These are phyloP conservation scores for Lasioglossum figueresi DNA, from an alignment of 2,888 invertebrate genomes.

Conservation along the genomic window DNA sequence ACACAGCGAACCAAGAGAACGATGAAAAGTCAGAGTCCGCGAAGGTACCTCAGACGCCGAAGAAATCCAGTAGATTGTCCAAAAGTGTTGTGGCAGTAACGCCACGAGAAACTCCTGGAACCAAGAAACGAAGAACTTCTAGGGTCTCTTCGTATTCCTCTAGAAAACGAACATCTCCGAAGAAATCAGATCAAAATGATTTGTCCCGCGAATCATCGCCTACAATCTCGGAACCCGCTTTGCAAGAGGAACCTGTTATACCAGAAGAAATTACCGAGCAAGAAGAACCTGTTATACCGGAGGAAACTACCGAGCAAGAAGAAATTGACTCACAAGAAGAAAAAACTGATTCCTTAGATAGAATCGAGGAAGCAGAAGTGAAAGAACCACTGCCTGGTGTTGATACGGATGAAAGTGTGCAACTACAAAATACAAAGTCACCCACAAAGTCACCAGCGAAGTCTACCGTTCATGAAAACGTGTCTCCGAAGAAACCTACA, in stretches of 20 bases:
- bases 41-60: conserved; percentile 69
- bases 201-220: conserved; percentile 53
- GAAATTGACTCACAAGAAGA: conserved; percentile 5
- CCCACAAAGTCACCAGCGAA: conserved; percentile 33
- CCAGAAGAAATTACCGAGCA: not conserved
- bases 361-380: conserved; percentile 28
- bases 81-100: conserved; percentile 71
- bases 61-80: conserved; percentile 77
- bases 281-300: conserved; percentile 15
- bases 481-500: not conserved
- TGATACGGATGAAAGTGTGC: conserved; percentile 9
- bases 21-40: conserved; percentile 72
- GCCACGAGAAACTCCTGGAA: conserved; percentile 62
- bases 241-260: conserved; percentile 19
- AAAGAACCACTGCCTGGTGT: conserved; percentile 11
- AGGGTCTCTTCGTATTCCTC: conserved; percentile 49
- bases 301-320: not conserved
- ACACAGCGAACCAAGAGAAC: conserved; percentile 59
- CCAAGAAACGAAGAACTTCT: conserved; percentile 66
- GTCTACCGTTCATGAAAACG: conserved; percentile 15
- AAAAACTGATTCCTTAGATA: conserved; percentile 18
- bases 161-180: conserved; percentile 57
- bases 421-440: conserved; percentile 38
- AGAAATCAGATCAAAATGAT: conserved; percentile 63
- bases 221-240: conserved; percentile 50